Evolutionary conservation across 2,888 invertebrate genomes (phyloP).

Genomic region (Mythimna vitellina): DNA sequence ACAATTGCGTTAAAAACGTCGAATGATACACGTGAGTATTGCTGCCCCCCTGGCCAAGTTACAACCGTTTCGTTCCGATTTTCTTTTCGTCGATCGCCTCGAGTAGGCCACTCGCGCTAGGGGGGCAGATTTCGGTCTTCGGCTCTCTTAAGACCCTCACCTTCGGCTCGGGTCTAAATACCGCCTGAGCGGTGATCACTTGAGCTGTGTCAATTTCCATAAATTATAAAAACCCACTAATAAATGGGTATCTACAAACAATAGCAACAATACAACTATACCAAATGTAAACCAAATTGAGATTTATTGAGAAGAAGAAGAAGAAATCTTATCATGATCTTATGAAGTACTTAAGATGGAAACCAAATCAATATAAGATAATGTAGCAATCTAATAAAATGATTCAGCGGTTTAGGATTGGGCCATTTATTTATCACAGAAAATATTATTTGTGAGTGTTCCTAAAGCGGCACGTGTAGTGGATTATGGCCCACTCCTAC

Average conservation of each 20-base stretch:
- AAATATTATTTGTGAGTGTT: constrained; percentile 13
- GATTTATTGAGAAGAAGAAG: constrained; percentile 20
- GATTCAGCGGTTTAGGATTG: constrained; percentile 39
- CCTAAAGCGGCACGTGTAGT: too few relatives aligned
- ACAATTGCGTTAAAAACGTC: too few relatives aligned
- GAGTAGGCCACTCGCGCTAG: too few relatives aligned
- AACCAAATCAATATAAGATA: constrained; percentile 39
- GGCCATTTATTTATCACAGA: constrained; percentile 32
- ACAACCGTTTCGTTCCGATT: too few relatives aligned
- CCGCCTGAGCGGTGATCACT: too few relatives aligned
- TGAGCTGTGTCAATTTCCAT: too few relatives aligned
- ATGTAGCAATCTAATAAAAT: constrained; percentile 52
- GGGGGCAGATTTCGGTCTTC: too few relatives aligned
- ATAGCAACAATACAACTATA: neutral
- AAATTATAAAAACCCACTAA: neutral
- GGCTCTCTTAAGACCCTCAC: too few relatives aligned
- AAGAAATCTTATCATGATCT: constrained; percentile 19
- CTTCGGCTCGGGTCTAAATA: too few relatives aligned
- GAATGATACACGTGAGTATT: too few relatives aligned
- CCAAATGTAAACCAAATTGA: neutral
- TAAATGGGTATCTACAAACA: neutral
- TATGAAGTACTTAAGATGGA: constrained; percentile 27
- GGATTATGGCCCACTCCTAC: constrained; percentile 1
- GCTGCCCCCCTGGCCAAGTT: too few relatives aligned
- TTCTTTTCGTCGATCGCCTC: too few relatives aligned